Evolutionary conservation across 2,797 vertebrate species (phyloP).

Genomic region (Amblyraja radiata): DNA sequence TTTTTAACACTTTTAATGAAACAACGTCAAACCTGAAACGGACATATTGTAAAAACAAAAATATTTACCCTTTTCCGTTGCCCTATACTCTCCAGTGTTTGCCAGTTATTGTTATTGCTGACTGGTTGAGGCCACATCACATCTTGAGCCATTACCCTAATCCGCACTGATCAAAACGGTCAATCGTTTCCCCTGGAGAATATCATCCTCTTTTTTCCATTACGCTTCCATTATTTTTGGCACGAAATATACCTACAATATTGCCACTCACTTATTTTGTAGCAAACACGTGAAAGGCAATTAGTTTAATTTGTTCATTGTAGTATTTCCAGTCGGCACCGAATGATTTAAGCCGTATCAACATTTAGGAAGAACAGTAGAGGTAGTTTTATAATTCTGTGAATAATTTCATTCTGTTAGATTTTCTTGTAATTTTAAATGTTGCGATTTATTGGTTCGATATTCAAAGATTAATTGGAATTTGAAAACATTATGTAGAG

Average conservation of each 20-base stretch:
- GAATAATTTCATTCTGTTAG: neutral
- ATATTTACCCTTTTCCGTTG: neutral
- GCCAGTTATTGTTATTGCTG: neutral
- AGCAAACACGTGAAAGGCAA: neutral
- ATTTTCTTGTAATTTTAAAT: no score
- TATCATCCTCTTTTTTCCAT: neutral
- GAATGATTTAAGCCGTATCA: neutral
- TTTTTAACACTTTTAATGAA: neutral
- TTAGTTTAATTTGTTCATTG: neutral
- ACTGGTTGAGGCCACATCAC: neutral
- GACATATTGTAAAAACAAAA: neutral
- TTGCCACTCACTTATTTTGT: no score
- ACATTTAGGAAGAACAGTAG: neutral
- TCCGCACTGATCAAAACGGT: neutral
- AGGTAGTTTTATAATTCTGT: neutral
- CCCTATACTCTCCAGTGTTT: neutral
- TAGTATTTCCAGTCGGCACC: neutral
- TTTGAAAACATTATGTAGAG: neutral
- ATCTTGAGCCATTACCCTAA: neutral
- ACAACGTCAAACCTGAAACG: neutral
- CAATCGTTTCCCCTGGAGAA: neutral
- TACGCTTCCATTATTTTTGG: neutral
- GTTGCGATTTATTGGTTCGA: neutral
- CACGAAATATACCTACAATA: neutral
- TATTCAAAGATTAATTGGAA: neutral